Evolutionary conservation across 2,888 invertebrate species (phyloP), one percentile per base, ranked within the genome.

Genomic region (Caenorhabditis sp.): DNA sequence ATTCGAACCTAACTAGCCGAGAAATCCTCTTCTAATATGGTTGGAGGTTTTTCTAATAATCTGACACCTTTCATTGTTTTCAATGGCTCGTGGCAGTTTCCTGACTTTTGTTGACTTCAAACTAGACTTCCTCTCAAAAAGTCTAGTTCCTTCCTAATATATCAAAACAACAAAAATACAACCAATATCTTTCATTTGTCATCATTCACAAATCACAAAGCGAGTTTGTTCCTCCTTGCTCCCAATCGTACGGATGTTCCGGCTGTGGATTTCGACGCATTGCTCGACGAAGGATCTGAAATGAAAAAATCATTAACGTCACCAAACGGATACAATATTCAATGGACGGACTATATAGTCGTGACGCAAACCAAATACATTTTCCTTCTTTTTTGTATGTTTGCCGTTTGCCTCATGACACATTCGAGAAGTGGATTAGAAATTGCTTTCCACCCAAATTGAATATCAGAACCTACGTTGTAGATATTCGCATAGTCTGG

Each of bases 231-330:
- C 82, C 82, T 31, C 79, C 79, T 19, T 44, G 47, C 28, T 82
- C 82, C 82, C 82, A 82, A 74, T 82, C 82, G 41, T 79, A 82
- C n/a, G 77, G 82, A 58, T 79, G 73, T 41, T 82, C 82, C 14
- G 72, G 73, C n/a, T 73, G 61, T 14, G 73, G 61, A 49, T 63
- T 82, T 24, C 73, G 61, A 16, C 74, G 61, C 26, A 82, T 77
- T 14, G 77, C 79, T 26, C 77, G 73, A 31, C 82, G 77, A 47
- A 82, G 69, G 38, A 79, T 79, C 82, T 82, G 68, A 63, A 73
- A 66, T 58, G 56, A 26, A 56, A 26, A 24, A 19, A 6, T 44
- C 59, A 19, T 69, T 56, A 56, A n/a, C n/a, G n/a, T n/a, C n/a
- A n/a, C n/a, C 10, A 54, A 7, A 51, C 6, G 12, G 51, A 54